Evolutionary conservation across 2,888 invertebrate species (phyloP).

Genomic region (Ornithoptera priamus): DNA sequence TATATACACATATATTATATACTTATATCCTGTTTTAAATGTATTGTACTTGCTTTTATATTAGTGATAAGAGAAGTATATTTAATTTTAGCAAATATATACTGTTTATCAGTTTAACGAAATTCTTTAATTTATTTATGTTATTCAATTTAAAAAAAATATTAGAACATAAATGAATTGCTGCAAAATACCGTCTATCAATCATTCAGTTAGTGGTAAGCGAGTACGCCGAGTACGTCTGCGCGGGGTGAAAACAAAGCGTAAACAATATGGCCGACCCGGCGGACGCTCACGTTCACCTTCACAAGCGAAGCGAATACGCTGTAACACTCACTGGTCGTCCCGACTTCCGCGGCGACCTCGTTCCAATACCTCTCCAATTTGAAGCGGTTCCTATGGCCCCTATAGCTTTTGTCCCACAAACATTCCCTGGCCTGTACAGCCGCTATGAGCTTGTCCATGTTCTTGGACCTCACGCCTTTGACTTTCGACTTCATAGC

Average conservation of each 20-base stretch:
- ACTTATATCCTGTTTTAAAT: no score
- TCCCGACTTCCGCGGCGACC: constrained; percentile 71
- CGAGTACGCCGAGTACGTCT: not conserved
- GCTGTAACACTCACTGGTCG: constrained; percentile 65
- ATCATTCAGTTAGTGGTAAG: not conserved
- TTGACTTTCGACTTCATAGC: constrained; percentile 60
- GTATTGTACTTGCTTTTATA: no score
- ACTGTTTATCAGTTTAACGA: no score
- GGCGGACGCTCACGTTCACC: constrained; percentile 54
- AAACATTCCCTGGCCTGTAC: constrained; percentile 73
- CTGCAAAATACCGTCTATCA: not conserved
- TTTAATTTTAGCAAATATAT: no score
- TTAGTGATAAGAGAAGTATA: no score
- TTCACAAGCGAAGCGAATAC: constrained; percentile 38
- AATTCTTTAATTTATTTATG: no score
- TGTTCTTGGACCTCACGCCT: constrained; percentile 64
- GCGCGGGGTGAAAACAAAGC: constrained; percentile 28
- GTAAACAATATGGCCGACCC: constrained; percentile 38
- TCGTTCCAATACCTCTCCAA: constrained; percentile 76
- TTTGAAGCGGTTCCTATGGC: constrained; percentile 71
- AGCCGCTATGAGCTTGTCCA: constrained; percentile 73
- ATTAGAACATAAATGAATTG: constrained; percentile 4
- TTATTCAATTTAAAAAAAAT: no score
- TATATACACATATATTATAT: no score
- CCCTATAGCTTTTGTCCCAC: constrained; percentile 73